Conservation (phyloP, 2,888 invertebrate genomes). For the Taenaris catops region DNA sequence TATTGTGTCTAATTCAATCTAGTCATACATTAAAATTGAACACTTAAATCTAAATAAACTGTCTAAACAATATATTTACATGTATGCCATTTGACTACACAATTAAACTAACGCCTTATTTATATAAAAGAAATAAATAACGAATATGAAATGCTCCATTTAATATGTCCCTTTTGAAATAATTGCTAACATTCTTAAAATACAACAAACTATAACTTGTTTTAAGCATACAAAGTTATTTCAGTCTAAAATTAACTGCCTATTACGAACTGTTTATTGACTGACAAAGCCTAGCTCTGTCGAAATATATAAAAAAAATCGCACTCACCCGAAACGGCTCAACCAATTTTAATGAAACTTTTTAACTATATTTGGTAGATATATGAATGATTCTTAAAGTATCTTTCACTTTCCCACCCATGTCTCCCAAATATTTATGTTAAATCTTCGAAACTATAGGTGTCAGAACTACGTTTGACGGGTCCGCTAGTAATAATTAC, state of each 20-base stretch:
- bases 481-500: too few species aligned
- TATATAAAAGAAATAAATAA: slow-evolving; percentile 72
- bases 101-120: slow-evolving; percentile 72
- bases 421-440: too few species aligned
- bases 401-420: too few species aligned
- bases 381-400: too few species aligned
- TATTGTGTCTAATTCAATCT: slow-evolving; percentile 66
- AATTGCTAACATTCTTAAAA: slow-evolving; percentile 61
- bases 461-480: too few species aligned
- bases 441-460: too few species aligned
- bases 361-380: too few species aligned
- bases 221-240: slow-evolving; percentile 56
- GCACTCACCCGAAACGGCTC: too few species aligned
- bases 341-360: too few species aligned
- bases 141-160: slow-evolving; percentile 76
- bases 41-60: slow-evolving; percentile 74
- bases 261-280: slow-evolving; percentile 54
- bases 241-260: slow-evolving; percentile 65
- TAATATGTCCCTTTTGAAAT: slow-evolving; percentile 62
- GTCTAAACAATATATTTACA: slow-evolving; percentile 77
- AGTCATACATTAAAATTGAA: slow-evolving; percentile 70
- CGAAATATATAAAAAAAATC: too few species aligned
- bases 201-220: slow-evolving; percentile 57
- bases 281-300: slow-evolving; percentile 36
- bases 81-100: slow-evolving; percentile 70